phyloP scores from a whole-genome alignment of 2,113 vertebrate genomes.

The Plestiodon gilberti region DNA sequence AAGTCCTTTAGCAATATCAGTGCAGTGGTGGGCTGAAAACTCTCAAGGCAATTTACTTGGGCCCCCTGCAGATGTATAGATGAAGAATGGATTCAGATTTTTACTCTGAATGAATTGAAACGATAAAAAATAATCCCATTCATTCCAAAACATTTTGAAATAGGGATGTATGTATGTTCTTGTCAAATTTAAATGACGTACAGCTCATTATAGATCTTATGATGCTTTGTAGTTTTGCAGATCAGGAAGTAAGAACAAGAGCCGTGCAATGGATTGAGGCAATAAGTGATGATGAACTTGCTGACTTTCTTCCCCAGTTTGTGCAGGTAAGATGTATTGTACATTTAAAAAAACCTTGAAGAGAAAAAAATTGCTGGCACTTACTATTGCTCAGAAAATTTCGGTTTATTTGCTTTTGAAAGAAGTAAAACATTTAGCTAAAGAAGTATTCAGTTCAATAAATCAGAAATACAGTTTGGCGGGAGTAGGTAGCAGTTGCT shows the following conservation, averaged over 20 bases:
- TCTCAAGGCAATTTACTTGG: background rate
- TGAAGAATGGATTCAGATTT: background rate
- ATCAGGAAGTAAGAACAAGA: conserved; percentile 88
- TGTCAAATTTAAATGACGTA: conserved; percentile 19
- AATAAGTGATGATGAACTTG: conserved; percentile 92
- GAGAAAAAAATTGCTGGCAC: background rate
- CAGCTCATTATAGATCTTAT: conserved; percentile 18
- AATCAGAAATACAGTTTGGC: background rate
- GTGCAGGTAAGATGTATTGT: conserved; percentile 84
- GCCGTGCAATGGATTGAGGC: conserved; percentile 92
- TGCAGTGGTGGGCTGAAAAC: background rate
- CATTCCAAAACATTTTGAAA: background rate
- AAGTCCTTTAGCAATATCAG: background rate
- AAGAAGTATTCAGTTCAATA: background rate
- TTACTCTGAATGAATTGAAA: too few species aligned
- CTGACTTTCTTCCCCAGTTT: conserved; percentile 94
- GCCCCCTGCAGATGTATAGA: background rate
- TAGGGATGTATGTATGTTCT: background rate
- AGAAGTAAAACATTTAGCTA: background rate
- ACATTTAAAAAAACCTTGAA: background rate
- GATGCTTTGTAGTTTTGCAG: conserved; percentile 86
- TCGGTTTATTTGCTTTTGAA: background rate
- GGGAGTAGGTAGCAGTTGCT: background rate
- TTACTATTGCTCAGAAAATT: background rate
- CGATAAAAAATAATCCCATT: background rate